phyloP scores from a whole-genome alignment of 2,113 vertebrate species.

The Pomatostomus ruficeps region DNA sequence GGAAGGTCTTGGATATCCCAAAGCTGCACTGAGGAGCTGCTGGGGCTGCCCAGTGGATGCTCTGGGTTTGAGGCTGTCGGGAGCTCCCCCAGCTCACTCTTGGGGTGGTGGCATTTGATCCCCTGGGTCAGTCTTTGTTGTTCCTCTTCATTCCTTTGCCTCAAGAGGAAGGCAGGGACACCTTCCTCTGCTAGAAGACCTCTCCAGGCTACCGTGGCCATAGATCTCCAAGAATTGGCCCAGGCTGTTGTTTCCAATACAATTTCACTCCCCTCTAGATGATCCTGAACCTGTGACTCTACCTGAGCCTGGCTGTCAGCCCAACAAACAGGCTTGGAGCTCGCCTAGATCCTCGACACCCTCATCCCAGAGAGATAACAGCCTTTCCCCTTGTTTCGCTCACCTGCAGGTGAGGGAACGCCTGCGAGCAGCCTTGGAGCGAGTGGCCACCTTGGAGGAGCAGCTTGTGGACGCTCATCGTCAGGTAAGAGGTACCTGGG shows the following conservation, averaged over 20 bases:
- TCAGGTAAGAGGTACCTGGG: constrained; percentile 74
- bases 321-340: not conserved
- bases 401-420: constrained; percentile 86
- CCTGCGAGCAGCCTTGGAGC: constrained; percentile 87
- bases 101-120: fast-evolving
- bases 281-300: not conserved
- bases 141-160: not conserved
- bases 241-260: not conserved
- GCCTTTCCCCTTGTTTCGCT: not conserved
- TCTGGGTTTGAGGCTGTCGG: not conserved
- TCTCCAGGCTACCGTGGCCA: not conserved
- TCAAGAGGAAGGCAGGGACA: no score
- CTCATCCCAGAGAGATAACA: not conserved
- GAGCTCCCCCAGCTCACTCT: not conserved
- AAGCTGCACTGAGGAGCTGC: not conserved
- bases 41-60: not conserved
- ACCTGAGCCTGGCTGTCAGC: not conserved
- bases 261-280: not conserved
- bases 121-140: not conserved
- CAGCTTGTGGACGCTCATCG: constrained; percentile 84
- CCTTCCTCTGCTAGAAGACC: not conserved
- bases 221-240: not conserved
- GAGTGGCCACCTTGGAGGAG: constrained; percentile 88
- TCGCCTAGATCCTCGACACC: not conserved
- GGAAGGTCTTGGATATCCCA: not conserved